These are phyloP conservation scores for Gavialis gangeticus DNA, from an alignment of 2,113 vertebrate species.

Conservation along the genomic window DNA sequence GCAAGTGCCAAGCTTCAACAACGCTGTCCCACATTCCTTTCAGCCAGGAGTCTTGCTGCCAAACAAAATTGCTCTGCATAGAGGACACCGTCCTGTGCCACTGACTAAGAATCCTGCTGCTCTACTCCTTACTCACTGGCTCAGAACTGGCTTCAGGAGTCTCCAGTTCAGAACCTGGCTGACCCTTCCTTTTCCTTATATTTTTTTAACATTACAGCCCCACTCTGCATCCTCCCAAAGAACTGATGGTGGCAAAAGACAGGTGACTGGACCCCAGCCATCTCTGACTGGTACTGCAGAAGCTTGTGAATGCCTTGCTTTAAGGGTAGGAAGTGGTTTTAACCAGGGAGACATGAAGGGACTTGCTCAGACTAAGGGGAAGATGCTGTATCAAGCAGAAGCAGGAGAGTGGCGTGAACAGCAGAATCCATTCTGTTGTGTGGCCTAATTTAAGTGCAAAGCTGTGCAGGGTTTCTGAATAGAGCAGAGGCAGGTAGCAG, in stretches of 20 bases:
- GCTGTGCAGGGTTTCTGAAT: neutral
- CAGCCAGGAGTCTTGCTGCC: neutral
- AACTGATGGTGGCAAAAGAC: neutral
- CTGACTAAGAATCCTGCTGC: neutral
- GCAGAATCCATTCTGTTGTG: rapidly evolving
- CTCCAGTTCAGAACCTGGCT: neutral
- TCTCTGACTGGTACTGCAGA: no score
- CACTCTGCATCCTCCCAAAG: neutral
- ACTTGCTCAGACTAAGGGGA: neutral
- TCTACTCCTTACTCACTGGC: neutral
- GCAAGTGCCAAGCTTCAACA: neutral
- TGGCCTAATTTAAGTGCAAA: constrained; percentile 18
- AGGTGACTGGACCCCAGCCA: neutral
- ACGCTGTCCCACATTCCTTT: neutral
- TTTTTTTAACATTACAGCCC: neutral
- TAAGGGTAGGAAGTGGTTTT: neutral
- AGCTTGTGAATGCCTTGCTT: neutral
- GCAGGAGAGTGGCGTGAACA: constrained; percentile 33
- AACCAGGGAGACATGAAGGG: neutral
- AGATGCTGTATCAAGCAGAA: neutral
- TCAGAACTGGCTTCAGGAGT: neutral
- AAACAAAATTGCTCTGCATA: neutral
- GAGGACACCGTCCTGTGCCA: neutral
- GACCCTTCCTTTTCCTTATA: neutral
- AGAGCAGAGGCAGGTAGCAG: constrained; percentile 53